Conservation (phyloP, 2,113 vertebrate genomes). For the Antidorcas marsupialis region DNA sequence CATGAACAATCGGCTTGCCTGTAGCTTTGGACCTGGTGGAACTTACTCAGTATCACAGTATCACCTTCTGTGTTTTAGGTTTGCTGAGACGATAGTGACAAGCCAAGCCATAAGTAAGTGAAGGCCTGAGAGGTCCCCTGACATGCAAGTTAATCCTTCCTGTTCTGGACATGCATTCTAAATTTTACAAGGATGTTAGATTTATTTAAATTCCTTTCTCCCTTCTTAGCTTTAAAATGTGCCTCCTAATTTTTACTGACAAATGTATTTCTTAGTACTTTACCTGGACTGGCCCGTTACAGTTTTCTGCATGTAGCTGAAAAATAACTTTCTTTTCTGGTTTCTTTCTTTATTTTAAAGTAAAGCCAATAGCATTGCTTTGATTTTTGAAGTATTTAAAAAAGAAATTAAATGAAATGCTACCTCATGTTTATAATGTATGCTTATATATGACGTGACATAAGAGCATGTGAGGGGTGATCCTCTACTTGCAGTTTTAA, state of each 20-base stretch:
- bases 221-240: slow-evolving; percentile 4
- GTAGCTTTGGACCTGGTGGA: not conserved
- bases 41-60: not conserved
- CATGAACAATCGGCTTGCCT: not conserved
- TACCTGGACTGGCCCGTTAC: not conserved
- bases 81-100: slow-evolving; percentile 37
- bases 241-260: not conserved
- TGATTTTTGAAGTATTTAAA: slow-evolving; percentile 27
- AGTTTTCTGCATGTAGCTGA: not conserved
- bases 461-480: not conserved
- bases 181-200: not conserved
- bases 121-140: not conserved
- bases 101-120: slow-evolving; percentile 21
- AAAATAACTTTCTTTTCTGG: not conserved
- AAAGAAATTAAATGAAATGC: slow-evolving; percentile 18
- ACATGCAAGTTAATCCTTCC: not conserved
- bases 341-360: not conserved
- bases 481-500: slow-evolving; percentile 10
- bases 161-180: not conserved
- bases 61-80: slow-evolving; percentile 57
- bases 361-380: not conserved
- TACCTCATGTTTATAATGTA: slow-evolving; percentile 46
- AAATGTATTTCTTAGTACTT: not conserved
- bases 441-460: not conserved
- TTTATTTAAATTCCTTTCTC: not conserved